Base-by-base conservation (phyloP, 2,113 vertebrate species). In the Hemiprocne comata region DNA sequence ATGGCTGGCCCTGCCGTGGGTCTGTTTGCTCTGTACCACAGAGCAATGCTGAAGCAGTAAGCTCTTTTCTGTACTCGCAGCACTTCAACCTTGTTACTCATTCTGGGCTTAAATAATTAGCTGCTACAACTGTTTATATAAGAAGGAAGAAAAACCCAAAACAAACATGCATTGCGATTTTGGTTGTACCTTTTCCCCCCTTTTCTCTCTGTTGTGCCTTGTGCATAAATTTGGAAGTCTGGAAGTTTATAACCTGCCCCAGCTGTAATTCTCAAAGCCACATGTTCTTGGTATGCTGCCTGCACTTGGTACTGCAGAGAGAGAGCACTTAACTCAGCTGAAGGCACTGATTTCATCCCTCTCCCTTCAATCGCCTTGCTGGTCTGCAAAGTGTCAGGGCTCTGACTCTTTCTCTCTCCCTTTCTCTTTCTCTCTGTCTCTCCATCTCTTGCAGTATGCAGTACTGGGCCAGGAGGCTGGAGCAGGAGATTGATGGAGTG, bases 401-500 rank as follows among this genome's bases (percentile, higher is more conserved):
- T 96, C 90, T 95, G 85, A 93, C 89, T 91, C 88, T 96, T 65
- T 95, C 78, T 95, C 24, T 96, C 90, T 92, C 87, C 60, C 73
- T 95, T 97, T 83, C 65, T 87, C 53, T 95, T 69, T 87, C 79
- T 76, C 34, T 86, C 36, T 54, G 53, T 81, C 95, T 74, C 40
- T 77, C 78, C 58, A 5, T 96, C 65, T 97, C 98, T 96, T 94
- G 79, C 98, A 99, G 99, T 98, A 99, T 99, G 98, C 99, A 99
- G 98, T 99, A 99, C 98, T 99, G 99, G 99, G 99, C 99, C 96
- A 97, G 99, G 94, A 98, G 99, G 85, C 98, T 99, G 96, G 99
- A 99, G 94, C 99, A 99, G 97, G 99, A 99, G 98, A 98, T 99
- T 91, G 99, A 99, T 97, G 98, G 99, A 81, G 99, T 99, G 94